These are phyloP conservation scores for Toxonevra muliebris DNA, from an alignment of 2,888 invertebrate species.

Conservation along the genomic window DNA sequence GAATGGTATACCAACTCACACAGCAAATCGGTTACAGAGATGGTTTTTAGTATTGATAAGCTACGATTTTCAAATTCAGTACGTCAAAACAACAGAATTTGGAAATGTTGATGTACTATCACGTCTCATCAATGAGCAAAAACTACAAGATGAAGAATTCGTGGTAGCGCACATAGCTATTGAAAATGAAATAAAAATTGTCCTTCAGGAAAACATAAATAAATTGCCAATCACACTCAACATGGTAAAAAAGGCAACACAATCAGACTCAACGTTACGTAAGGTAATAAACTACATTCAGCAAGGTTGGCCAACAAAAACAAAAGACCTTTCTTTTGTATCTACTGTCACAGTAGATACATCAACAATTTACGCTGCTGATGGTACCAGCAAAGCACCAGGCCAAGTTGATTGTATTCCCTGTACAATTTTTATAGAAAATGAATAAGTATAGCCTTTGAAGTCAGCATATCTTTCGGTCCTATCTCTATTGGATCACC, in stretches of 20 bases:
- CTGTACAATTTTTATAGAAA: no score
- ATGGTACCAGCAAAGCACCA: no score
- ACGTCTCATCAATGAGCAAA: conserved; percentile 24
- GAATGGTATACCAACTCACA: conserved; percentile 44
- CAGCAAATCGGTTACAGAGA: conserved; percentile 30
- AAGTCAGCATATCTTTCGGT: no score
- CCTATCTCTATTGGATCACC: no score
- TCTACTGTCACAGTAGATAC: no score
- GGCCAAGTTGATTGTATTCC: no score
- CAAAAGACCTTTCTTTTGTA: no score
- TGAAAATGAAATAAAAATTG: conserved; percentile 25
- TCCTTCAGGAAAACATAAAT: conserved; percentile 23
- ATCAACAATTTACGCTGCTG: no score
- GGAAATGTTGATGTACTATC: conserved; percentile 39
- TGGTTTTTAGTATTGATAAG: conserved; percentile 25
- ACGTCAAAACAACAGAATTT: conserved; percentile 2
- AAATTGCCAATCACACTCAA: conserved; percentile 23
- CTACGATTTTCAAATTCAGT: conserved; percentile 15
- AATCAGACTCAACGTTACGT: conserved; percentile 2
- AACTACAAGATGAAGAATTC: conserved; percentile 31
- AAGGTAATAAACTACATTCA: conserved; percentile 14
- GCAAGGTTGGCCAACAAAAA: conserved; percentile 16
- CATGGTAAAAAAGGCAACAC: conserved; percentile 24
- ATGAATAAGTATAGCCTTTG: no score
- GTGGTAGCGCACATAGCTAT: conserved; percentile 33